Base-by-base conservation (phyloP, 2,888 invertebrate genomes). In the Biston betularia region DNA sequence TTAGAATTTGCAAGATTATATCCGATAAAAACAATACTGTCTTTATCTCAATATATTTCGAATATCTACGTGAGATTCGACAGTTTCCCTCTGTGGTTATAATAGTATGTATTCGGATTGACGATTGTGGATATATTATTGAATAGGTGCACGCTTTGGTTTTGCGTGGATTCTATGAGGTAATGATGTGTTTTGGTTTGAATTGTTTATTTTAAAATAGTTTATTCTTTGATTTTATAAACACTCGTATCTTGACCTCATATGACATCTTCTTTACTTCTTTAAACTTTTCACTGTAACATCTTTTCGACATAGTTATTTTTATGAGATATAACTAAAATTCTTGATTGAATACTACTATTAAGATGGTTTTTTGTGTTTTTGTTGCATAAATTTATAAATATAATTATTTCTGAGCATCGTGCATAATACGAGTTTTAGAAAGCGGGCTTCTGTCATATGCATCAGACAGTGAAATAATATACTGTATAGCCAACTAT, bases 1-100 rank as follows among this genome's bases (percentile, higher is more conserved):
- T 61, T 35, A 52, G 42, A 46, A 66, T 42, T 46, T 24, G 15
- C 24, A 15, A 54, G 58, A 46, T 65, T 10, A 49, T 60, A 58
- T 54, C 57, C 24, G 66, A 66, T 62, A 62, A 62, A 53, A 62
- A 53, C 42, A 48, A 44, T 63, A 38, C 15, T n/a, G 38, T 14
- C 24, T 57, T 64, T 58, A 64, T 58, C 53, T 64, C 59, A 55
- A 35, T 40, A 8, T 6, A 8, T 45, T 53, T 45, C 15, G 53
- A 38, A 46, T 38, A 59, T 42, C 11, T 59, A 60, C 53, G 49
- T 45, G 57, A 46, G 49, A 40, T 52, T 52, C 14, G 45, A 40
- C 50, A 50, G 52, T 61, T 55, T 24, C 3, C 35, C 15, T 49
- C 58, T 56, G 34, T 14, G 54, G 34, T 34, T n/a, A 66, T 12